A percentile compares a stretch with the other conserved stretches of the same genome.
These are phyloP conservation scores for Resseliella maxima DNA, from an alignment of 2,888 invertebrate species.

Conservation along the genomic window DNA sequence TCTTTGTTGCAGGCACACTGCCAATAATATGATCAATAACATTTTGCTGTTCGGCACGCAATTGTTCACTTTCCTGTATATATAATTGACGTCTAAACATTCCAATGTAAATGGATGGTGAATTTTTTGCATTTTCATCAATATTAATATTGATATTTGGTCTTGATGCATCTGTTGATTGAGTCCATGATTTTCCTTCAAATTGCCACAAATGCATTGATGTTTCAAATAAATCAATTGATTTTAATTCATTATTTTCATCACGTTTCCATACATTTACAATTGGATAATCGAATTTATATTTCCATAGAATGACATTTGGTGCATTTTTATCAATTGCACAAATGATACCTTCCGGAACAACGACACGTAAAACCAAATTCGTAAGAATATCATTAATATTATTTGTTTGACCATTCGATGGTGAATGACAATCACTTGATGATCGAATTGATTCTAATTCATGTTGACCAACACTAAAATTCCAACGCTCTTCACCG, in stretches of 20 bases:
- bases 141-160: conserved; percentile 59
- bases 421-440: conserved; percentile 68
- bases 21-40: conserved; percentile 62
- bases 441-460: conserved; percentile 71
- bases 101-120: conserved; percentile 84
- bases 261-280: conserved; percentile 87
- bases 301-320: conserved; percentile 76
- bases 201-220: conserved; percentile 68
- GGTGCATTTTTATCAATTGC: conserved; percentile 74
- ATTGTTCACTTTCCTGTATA: conserved; percentile 70
- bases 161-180: neutral
- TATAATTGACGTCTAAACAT: conserved; percentile 83
- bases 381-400: conserved; percentile 65
- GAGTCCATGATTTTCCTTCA: conserved; percentile 59
- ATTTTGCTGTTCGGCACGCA: conserved; percentile 63
- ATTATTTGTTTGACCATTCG: conserved; percentile 61
- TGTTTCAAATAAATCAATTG: conserved; percentile 80
- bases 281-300: conserved; percentile 84
- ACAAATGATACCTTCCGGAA: conserved; percentile 79
- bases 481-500: conserved; percentile 94
- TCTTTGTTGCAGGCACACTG: conserved; percentile 61
- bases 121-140: conserved; percentile 64
- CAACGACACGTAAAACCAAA: conserved; percentile 73
- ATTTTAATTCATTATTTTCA: conserved; percentile 73
- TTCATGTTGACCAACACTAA: conserved; percentile 92